phyloP scores from a whole-genome alignment of 1,140 invertebrate genomes.

The Proctacanthus coquilletti region DNA sequence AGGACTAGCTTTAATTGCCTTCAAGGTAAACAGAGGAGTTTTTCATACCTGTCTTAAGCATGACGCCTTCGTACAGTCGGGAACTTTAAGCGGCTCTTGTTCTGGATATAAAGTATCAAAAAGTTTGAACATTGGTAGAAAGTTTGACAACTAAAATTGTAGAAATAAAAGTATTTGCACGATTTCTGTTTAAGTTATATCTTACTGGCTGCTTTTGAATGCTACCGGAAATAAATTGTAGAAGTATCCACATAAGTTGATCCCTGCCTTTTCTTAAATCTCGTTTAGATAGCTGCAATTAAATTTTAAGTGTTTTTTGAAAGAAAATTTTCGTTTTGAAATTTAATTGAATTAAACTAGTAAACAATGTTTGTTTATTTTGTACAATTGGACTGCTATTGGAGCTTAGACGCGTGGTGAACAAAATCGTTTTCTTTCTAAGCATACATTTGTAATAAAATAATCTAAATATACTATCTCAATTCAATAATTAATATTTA shows the following conservation, averaged over 20 bases:
- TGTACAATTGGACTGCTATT: too few species aligned
- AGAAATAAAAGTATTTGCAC: neutral
- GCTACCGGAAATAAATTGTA: conserved; percentile 92
- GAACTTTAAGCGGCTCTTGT: conserved; percentile 74
- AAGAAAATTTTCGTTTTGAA: too few species aligned
- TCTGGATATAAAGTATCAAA: conserved; percentile 89
- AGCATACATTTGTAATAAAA: too few species aligned
- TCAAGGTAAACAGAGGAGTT: neutral
- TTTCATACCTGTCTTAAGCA: conserved; percentile 55
- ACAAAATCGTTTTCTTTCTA: too few species aligned
- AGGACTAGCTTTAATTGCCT: neutral
- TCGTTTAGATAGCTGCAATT: conserved; percentile 48
- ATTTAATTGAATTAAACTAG: too few species aligned
- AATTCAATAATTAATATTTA: too few species aligned
- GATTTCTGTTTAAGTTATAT: conserved; percentile 9
- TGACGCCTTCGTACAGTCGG: conserved; percentile 71
- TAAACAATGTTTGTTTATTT: too few species aligned
- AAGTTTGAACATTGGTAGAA: conserved; percentile 77
- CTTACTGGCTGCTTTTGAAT: conserved; percentile 83
- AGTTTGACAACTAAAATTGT: conserved; percentile 55
- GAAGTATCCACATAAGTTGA: conserved; percentile 93
- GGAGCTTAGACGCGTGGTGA: too few species aligned
- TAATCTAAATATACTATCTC: too few species aligned
- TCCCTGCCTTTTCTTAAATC: conserved; percentile 80
- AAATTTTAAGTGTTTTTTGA: conserved; percentile 4